A percentile compares a stretch with the other conserved stretches of the same genome.
phyloP scores from a whole-genome alignment of 2,888 invertebrate species.

The Hecatera dysodea region DNA sequence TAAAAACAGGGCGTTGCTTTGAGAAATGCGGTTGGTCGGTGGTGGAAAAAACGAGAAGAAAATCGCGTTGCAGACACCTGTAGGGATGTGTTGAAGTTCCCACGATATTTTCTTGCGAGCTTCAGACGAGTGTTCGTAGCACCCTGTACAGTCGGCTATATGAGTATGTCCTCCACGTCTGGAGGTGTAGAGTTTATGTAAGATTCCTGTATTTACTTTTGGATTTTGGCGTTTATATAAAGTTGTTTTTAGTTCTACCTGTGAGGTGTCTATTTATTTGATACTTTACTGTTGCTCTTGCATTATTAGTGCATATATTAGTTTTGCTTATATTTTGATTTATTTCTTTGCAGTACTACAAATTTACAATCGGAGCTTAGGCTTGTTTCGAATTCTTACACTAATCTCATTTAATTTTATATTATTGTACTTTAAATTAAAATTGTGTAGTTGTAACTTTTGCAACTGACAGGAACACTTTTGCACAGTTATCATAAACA shows the following conservation, averaged over 20 bases:
- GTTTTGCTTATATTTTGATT: no score
- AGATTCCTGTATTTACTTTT: constrained; percentile 56
- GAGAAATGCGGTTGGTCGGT: constrained; percentile 65
- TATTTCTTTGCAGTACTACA: not conserved
- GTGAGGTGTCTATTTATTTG: constrained; percentile 9
- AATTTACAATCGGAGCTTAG: not conserved
- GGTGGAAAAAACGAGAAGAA: constrained; percentile 56
- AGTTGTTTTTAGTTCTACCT: constrained; percentile 18
- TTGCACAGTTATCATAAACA: no score
- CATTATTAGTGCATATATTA: no score
- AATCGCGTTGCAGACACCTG: constrained; percentile 69
- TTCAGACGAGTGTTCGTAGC: constrained; percentile 71
- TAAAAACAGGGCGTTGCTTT: constrained; percentile 65
- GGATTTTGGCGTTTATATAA: constrained; percentile 46
- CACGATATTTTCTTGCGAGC: constrained; percentile 75
- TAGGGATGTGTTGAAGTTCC: constrained; percentile 64
- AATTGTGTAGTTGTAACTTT: no score
- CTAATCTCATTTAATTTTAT: no score
- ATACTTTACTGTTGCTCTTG: not conserved
- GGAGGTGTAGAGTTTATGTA: constrained; percentile 53
- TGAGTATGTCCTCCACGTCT: constrained; percentile 55
- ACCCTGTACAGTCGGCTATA: constrained; percentile 59
- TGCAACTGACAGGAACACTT: no score
- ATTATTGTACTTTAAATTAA: no score
- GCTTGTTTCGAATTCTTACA: not conserved